Percentiles rank a stretch among this genome's conserved stretches.
Conservation (phyloP, 2,797 vertebrate species). For the Lagocephalus sceleratus region DNA sequence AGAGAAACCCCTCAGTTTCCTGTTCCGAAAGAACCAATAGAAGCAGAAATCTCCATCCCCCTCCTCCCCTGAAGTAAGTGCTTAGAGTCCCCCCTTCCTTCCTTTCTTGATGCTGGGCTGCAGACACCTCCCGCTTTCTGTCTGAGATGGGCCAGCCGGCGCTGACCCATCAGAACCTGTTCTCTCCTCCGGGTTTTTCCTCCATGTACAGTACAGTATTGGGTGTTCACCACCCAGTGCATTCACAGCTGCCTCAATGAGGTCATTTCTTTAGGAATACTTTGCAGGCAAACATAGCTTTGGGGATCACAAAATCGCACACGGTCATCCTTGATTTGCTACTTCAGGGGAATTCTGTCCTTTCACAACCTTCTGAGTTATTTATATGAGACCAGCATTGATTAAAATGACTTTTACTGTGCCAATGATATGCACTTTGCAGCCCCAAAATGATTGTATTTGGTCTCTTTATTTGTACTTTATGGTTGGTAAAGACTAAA, state of each 20-base stretch:
- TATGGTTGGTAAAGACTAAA: conserved; percentile 65
- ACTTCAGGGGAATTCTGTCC: conserved; percentile 38
- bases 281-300: conserved; percentile 60
- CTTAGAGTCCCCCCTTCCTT: conserved; percentile 64
- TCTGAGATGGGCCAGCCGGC: conserved; percentile 36
- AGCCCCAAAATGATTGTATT: conserved; percentile 68
- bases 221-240: conserved; percentile 70
- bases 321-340: conserved; percentile 58
- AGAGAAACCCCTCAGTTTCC: conserved; percentile 34
- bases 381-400: conserved; percentile 74
- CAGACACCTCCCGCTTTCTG: conserved; percentile 53
- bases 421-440: conserved; percentile 74
- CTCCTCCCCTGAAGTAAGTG: conserved; percentile 48
- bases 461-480: conserved; percentile 62
- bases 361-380: conserved; percentile 61
- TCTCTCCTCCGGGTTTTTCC: conserved; percentile 54
- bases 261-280: conserved; percentile 71
- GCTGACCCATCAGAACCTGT: conserved; percentile 46
- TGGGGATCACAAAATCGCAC: conserved; percentile 40
- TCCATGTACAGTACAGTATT: conserved; percentile 70
- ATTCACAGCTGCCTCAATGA: conserved; percentile 78
- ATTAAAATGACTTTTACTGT: conserved; percentile 66
- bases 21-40: conserved; percentile 40
- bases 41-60: conserved; percentile 14
- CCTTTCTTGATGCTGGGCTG: conserved; percentile 49